Evolutionary conservation across 2,113 vertebrate genomes (phyloP), one percentile per base, ranked within the genome.

Genomic region (Ictalurus punctatus): DNA sequence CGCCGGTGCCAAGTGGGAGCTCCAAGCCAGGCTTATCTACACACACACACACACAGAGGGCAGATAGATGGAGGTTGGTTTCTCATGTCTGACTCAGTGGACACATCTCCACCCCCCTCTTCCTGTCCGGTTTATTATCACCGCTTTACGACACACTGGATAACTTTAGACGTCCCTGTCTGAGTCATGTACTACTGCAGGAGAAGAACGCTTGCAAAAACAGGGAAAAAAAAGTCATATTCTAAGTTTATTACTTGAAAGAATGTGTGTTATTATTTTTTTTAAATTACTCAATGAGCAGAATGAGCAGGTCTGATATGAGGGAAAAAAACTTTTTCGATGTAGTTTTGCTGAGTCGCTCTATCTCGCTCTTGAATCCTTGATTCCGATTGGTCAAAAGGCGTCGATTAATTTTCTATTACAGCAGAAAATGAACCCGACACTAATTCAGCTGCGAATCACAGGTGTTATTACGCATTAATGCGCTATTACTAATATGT

Each of bases 131-230:
- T 34, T 54, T 67, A 85, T 83, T 67, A 67, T 89, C 87, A 79
- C 3, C 54, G 40, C 81, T 84, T 84, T 88, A 30, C 37, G 17
- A 88, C 87, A 88, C 80, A 61, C 65, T 21, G 27, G 86, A 81
- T 87, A 69, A 65, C 71, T 87, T 85, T 34, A 56, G 14, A 37
- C 63, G 9, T 44, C 58, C 59, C n/a, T 3, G 9, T 56, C 67
- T 73, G 10, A 84, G 59, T 84, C 59, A 84, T 59, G 14, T 4
- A 23, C 54, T 23, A 27, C n/a, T 52, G 63, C 65, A 54, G 44
- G 65, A 73, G 63, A 69, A 84, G 40, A 59, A 83, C 10, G 0
- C 4, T 23, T 74, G 17, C 65, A 14, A 21, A 34, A 71, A 34
- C 19, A 16, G 16, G 13, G 6, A 48, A 48, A 48, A 48, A 30